Percentiles rank a stretch among this genome's conserved stretches.
Conservation (phyloP, 2,113 vertebrate species). For the Melanerpes aurifrons region DNA sequence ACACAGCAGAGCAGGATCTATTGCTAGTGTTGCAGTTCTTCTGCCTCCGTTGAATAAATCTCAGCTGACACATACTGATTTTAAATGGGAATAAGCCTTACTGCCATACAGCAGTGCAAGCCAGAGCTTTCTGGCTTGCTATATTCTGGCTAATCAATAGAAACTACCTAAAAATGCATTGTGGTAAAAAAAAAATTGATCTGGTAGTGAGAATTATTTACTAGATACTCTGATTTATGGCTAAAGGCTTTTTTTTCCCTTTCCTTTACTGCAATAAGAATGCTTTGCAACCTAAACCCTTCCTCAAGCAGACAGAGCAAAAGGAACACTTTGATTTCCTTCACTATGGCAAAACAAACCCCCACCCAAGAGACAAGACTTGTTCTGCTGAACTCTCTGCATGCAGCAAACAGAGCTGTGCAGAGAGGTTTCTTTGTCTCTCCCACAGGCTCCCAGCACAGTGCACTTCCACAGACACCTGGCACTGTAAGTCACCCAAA, state of each 20-base stretch:
- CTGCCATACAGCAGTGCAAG: neutral
- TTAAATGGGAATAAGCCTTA: neutral
- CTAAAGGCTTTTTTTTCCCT: neutral
- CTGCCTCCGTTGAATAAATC: neutral
- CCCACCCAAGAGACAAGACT: neutral
- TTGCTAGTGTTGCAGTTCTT: slow-evolving; percentile 15
- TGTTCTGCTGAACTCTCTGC: too few species aligned
- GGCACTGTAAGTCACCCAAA: neutral
- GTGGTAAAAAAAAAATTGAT: neutral
- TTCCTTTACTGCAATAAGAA: neutral
- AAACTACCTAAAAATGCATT: neutral
- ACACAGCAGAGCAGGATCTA: neutral
- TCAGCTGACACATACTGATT: neutral
- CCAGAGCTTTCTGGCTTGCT: neutral
- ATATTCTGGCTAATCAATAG: neutral
- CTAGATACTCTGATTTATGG: neutral
- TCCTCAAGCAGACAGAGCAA: neutral
- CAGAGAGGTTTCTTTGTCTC: neutral
- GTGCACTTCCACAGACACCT: neutral
- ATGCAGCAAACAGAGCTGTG: neutral
- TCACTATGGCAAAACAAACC: neutral
- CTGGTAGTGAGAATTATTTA: neutral
- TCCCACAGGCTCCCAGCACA: neutral
- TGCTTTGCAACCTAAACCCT: neutral
- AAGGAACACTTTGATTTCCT: slow-evolving; percentile 1